Evolutionary conservation across 2,113 vertebrate species (phyloP), one percentile per base, ranked within the genome.

Genomic region (Hoplias malabaricus): DNA sequence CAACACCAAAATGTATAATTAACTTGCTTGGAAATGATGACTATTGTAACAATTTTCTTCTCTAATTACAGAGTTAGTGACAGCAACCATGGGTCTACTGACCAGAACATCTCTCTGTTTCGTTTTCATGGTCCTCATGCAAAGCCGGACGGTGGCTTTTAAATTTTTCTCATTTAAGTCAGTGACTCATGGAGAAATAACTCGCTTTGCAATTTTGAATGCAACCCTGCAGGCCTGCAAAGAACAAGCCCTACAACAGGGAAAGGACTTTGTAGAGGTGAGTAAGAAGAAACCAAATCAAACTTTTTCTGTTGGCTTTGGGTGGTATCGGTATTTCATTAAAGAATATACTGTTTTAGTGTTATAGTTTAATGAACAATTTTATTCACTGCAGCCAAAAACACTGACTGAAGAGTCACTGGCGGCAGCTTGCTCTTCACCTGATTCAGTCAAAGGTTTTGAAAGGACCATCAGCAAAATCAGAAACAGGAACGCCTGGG

Each of bases 371-470:
- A n/a, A n/a, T n/a, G n/a, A n/a, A n/a, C n/a, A n/a, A n/a, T n/a
- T 5, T 38, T 56, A 36, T 25, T 12, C 65, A 42, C 23, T 67
- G 3, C 14, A 79, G 77, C 16, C 77, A 46, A 12, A 0, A 2
- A 11, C 19, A 27, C 42, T 72, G 33, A 73, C 73, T 29, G 73
- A 40, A 14, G 43, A 53, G 16, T 40, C 59, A 27, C 36, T 83
- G 3, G 54, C 77, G 53, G 5, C 19, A 53, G 73, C 61, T 11
- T 83, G 81, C 62, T 62, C 25, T 3, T 61, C 61, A 23, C 34
- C 57, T 2, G 27, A 14, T 9, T 68, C 77, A 46, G 38, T 27
- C 33, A 74, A 67, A 50, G 63, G 62, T 54, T 80, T 83, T 31
- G 12, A 72, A 40, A 48, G 29, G 4, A 63, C 40, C 68, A 76